These are phyloP conservation scores for Donacobius atricapilla DNA, from an alignment of 2,113 vertebrate genomes.

Conservation along the genomic window DNA sequence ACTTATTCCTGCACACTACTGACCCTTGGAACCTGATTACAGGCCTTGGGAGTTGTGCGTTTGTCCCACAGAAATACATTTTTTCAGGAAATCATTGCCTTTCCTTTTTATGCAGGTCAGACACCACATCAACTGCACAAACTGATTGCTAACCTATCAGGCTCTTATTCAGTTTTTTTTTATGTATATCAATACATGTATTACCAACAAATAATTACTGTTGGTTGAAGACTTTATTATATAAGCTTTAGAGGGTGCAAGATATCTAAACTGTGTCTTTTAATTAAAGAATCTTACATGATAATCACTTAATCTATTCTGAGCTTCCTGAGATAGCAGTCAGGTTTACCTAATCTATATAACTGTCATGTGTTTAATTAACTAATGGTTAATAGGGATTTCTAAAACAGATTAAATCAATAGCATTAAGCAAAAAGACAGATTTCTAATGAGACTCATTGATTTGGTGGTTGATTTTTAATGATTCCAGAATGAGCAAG, in stretches of 20 bases:
- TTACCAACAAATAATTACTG: background rate
- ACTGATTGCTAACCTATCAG: background rate
- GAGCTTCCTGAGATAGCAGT: background rate
- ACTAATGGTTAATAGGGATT: constrained; percentile 64
- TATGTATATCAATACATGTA: background rate
- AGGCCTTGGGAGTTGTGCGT: background rate
- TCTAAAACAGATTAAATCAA: constrained; percentile 63
- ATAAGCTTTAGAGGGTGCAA: background rate
- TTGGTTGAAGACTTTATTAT: background rate
- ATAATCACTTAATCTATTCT: constrained; percentile 54
- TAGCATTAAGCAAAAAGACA: constrained; percentile 49
- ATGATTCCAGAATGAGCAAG: constrained; percentile 18
- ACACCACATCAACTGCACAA: background rate
- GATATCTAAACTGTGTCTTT: background rate
- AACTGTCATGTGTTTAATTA: constrained; percentile 51
- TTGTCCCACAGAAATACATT: background rate
- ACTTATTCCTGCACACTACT: background rate
- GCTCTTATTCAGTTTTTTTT: background rate
- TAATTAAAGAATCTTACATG: constrained; percentile 43
- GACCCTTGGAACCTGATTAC: background rate
- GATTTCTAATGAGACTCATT: constrained; percentile 60
- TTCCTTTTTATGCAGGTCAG: background rate
- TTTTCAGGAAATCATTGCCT: background rate
- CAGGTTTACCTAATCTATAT: constrained; percentile 58
- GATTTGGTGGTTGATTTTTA: constrained; percentile 55